phyloP scores from a whole-genome alignment of 23 tunicate genomes.

The Ciona savignyi region DNA sequence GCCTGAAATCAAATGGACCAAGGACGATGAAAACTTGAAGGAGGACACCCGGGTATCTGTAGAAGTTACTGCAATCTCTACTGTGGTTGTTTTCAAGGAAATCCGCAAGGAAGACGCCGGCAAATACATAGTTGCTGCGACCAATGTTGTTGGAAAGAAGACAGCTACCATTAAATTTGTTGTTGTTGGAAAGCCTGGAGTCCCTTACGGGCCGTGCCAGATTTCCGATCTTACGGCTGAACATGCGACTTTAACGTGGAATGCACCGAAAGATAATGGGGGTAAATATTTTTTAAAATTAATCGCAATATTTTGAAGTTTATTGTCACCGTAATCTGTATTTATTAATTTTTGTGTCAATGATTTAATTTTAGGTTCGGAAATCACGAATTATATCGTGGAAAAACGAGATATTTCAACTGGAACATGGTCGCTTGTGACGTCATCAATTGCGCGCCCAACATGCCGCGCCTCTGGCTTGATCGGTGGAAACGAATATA shows the following conservation, averaged over 20 bases:
- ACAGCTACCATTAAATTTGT: slow-evolving; percentile 54
- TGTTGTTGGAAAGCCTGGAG: slow-evolving; percentile 82
- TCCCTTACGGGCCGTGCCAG: slow-evolving; percentile 50
- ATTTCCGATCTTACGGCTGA: slow-evolving; percentile 81
- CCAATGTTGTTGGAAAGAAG: slow-evolving; percentile 69
- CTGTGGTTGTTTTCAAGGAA: slow-evolving; percentile 63
- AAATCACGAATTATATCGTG: slow-evolving; percentile 74
- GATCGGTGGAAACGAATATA: slow-evolving; percentile 79
- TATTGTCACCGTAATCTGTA: too few relatives aligned
- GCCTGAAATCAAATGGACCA: slow-evolving; percentile 53
- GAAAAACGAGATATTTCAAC: slow-evolving; percentile 66
- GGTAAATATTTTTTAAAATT: too few relatives aligned
- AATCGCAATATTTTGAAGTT: too few relatives aligned
- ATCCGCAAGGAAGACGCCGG: slow-evolving; percentile 72
- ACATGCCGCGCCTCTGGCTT: slow-evolving; percentile 78
- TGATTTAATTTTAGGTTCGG: slow-evolving; percentile 3
- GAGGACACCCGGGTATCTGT: slow-evolving; percentile 46
- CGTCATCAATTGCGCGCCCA: slow-evolving; percentile 80
- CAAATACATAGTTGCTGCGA: slow-evolving; percentile 59
- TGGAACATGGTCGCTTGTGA: slow-evolving; percentile 85
- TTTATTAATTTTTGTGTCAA: too few relatives aligned
- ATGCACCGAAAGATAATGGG: slow-evolving; percentile 76
- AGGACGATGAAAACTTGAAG: slow-evolving; percentile 43
- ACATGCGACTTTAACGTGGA: slow-evolving; percentile 67
- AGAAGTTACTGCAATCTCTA: slow-evolving; percentile 47